Base-by-base conservation (phyloP, 2,797 vertebrate species). In the Ataeniobius toweri region DNA sequence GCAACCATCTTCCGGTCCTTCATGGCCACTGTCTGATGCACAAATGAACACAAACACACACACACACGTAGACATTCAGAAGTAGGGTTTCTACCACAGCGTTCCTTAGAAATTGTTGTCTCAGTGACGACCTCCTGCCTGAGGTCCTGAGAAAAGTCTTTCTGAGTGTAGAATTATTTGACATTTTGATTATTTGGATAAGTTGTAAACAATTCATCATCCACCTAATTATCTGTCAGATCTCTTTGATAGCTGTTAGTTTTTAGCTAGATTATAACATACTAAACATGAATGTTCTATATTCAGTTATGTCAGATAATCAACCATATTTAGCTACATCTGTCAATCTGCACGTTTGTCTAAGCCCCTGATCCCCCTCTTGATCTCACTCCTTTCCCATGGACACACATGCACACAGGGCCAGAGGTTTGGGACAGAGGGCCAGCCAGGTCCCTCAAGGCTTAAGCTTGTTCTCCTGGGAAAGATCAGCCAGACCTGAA, bases 81-180 rank as follows among this genome's bases (percentile, higher is more conserved):
- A 76, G 48, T 2, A 67, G 59, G 56, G 65, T 58, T 73, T 87
- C 70, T 84, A 80, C 81, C 75, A 84, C 81, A 72, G 67, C 71
- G 71, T 28, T 86, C 83, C 76, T 83, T 58, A 9, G 81, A 83
- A 75, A 79, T 61, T 77, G 86, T 86, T 89, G 88, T 87, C 83
- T 80, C 71, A 80, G 82, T 36, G 67, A 85, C 80, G 83, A 93
- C 93, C 90, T 75, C 73, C 79, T 65, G 76, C 75, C 59, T 58
- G 67, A 83, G 91, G 90, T 92, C 93, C 89, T 95, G 94, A 90
- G 94, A 94, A 95, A 92, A 91, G 89, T 84, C 91, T 79, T 83
- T 67, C 44, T 79, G 68, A 69, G 36, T 28, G 41, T 14, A 14
- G 26, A 70, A 78, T 87, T 80, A 63, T 63, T 72, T 71, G 78